Evolutionary conservation across 1,140 invertebrate genomes (phyloP).

Genomic region (Pantala flavescens): DNA sequence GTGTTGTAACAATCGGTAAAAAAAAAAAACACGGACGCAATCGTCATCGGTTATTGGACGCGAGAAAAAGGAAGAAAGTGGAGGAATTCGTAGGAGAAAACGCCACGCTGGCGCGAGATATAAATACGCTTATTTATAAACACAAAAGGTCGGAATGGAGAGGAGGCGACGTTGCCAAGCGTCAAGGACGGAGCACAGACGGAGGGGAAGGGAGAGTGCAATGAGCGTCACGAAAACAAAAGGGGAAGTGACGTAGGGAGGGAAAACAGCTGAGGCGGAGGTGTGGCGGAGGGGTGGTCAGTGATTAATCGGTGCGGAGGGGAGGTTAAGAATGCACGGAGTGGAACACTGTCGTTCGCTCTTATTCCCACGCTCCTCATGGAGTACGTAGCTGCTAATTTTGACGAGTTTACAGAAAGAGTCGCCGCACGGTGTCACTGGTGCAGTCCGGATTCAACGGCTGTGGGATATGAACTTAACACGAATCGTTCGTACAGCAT

Average conservation of each 20-base stretch:
- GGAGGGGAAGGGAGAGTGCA: neutral
- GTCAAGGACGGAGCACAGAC: neutral
- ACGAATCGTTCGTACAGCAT: no score
- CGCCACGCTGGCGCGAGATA: no score
- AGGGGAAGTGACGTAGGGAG: conserved; percentile 15
- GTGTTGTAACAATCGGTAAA: no score
- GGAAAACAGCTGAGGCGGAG: conserved; percentile 16
- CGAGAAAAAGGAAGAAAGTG: no score
- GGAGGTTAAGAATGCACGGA: conserved; percentile 13
- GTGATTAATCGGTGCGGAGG: conserved; percentile 3
- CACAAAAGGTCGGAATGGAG: neutral
- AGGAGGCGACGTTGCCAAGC: neutral
- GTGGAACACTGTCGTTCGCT: neutral
- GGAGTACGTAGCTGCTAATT: neutral
- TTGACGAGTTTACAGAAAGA: no score
- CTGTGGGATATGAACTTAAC: no score
- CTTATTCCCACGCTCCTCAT: neutral
- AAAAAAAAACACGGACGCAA: no score
- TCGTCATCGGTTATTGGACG: no score
- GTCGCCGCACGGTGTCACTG: no score
- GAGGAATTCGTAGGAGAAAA: no score
- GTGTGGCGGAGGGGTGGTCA: neutral
- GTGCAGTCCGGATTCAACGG: no score
- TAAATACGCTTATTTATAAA: no score
- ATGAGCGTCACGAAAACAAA: conserved; percentile 1